Conservation (phyloP, 2,113 vertebrate genomes). For the Nanorana parkeri region DNA sequence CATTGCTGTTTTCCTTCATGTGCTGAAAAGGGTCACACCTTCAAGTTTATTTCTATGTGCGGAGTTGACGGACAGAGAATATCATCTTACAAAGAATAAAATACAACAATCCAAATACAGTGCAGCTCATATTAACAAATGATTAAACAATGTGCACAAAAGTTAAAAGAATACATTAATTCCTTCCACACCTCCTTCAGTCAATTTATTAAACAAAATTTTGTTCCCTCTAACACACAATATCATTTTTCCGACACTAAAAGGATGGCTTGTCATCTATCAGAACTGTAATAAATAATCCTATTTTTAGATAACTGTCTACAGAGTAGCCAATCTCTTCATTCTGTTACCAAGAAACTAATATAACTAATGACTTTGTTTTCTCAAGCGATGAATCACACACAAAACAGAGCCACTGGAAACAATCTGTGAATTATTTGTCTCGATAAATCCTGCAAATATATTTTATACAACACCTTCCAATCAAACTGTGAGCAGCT, state of each 20-base stretch:
- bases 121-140: too few relatives aligned
- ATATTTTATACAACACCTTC: constrained; percentile 43
- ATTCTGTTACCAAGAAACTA: constrained; percentile 34
- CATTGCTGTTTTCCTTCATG: too few relatives aligned
- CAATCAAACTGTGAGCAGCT: constrained; percentile 42
- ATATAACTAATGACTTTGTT: constrained; percentile 47
- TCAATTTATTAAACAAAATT: too few relatives aligned
- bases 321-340: constrained; percentile 11
- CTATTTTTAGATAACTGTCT: constrained; percentile 40
- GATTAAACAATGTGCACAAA: too few relatives aligned
- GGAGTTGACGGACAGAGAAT: too few relatives aligned
- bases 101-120: too few relatives aligned
- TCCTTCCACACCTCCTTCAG: too few relatives aligned
- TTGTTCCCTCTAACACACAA: not conserved
- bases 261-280: constrained; percentile 4
- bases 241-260: not conserved
- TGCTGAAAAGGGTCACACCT: too few relatives aligned
- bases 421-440: constrained; percentile 44
- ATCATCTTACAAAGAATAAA: too few relatives aligned
- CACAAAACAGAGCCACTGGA: constrained; percentile 16
- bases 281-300: constrained; percentile 22
- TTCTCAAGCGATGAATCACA: constrained; percentile 47
- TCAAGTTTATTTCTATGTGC: too few relatives aligned
- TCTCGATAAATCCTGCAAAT: constrained; percentile 50
- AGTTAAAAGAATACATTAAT: too few relatives aligned